These are phyloP conservation scores for Stenotaenia linearis DNA, from an alignment of 2,888 invertebrate genomes.

Conservation along the genomic window DNA sequence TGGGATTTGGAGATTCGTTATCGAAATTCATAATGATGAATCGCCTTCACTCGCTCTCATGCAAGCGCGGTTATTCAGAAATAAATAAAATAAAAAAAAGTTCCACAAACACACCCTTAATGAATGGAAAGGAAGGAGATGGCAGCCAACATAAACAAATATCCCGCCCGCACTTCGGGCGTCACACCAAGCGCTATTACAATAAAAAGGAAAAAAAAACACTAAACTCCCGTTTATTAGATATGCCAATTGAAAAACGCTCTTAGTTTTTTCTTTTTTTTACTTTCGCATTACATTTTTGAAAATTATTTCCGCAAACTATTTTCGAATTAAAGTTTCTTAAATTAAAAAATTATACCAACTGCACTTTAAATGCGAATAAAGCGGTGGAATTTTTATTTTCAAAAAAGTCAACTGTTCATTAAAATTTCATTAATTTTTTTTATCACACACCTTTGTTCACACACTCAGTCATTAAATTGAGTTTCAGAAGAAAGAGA, in stretches of 20 bases:
- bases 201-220: neutral
- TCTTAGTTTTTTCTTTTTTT: no score
- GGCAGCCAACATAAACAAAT: slow-evolving; percentile 17
- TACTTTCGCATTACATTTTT: neutral
- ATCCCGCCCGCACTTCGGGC: neutral
- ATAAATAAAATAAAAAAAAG: neutral
- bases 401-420: neutral
- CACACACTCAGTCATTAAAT: neutral
- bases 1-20: slow-evolving; percentile 23
- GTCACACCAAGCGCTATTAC: neutral
- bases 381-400: neutral
- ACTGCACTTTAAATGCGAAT: neutral
- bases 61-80: neutral
- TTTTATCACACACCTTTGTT: neutral
- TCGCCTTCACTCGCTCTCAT: slow-evolving; percentile 13
- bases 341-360: neutral
- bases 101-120: slow-evolving; percentile 24
- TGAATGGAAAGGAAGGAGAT: slow-evolving; percentile 20
- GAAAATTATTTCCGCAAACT: neutral
- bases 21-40: slow-evolving; percentile 26
- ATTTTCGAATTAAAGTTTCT: neutral
- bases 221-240: neutral
- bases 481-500: neutral
- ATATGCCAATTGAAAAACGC: neutral
- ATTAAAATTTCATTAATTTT: neutral